These are phyloP conservation scores for Melanophora roralis DNA, from an alignment of 2,888 invertebrate genomes.

Conservation along the genomic window DNA sequence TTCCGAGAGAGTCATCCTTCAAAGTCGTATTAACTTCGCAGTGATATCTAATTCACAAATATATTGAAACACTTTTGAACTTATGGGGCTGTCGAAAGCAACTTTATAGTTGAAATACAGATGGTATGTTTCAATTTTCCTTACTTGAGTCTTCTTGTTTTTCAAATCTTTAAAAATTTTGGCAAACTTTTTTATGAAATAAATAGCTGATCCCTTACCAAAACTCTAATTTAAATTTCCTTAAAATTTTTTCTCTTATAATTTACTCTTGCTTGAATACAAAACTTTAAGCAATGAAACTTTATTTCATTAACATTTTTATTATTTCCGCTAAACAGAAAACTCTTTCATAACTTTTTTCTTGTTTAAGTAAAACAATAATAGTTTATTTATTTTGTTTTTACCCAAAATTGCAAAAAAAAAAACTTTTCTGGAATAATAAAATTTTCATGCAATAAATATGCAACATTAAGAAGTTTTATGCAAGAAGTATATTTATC, in stretches of 20 bases:
- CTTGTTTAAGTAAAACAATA: constrained; percentile 14
- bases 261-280: not conserved
- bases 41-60: no score
- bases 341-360: not conserved
- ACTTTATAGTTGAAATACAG: no score
- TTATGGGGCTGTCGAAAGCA: no score
- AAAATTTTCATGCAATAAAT: not conserved
- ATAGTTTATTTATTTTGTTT: not conserved
- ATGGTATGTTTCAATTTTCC: no score
- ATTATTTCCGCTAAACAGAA: constrained; percentile 44
- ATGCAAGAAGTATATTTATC: not conserved
- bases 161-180: not conserved
- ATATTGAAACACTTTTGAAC: no score
- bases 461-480: not conserved
- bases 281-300: constrained; percentile 8
- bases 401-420: not conserved
- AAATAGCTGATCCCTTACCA: no score
- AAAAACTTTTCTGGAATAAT: constrained; percentile 12
- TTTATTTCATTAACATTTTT: constrained; percentile 56
- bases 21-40: no score
- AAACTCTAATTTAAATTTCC: not conserved
- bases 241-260: not conserved
- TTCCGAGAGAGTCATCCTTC: no score
- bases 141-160: not conserved
- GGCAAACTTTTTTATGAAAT: no score